phyloP scores from a whole-genome alignment of 1,140 invertebrate genomes.

The Protaetia brevitarsis region DNA sequence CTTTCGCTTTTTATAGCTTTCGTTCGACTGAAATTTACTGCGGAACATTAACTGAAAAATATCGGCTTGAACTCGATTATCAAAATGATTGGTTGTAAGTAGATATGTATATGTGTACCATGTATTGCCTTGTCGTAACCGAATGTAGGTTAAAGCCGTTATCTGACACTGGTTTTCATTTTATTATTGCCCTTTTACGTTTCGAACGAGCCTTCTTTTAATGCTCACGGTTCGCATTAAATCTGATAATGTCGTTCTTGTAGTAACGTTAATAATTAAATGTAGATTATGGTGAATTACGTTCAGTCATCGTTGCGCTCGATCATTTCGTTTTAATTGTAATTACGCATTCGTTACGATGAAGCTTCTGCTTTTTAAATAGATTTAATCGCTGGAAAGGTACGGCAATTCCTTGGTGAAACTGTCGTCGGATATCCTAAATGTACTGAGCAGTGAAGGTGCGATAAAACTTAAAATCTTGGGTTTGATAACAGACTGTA shows the following conservation, averaged over 20 bases:
- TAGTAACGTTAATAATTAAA: slow-evolving; percentile 10
- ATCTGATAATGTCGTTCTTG: slow-evolving; percentile 5
- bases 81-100: slow-evolving; percentile 14
- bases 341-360: neutral
- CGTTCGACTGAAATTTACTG: neutral
- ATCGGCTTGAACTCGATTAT: neutral
- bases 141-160: slow-evolving; percentile 1
- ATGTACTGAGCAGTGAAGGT: too few species aligned
- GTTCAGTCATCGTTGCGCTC: neutral
- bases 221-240: neutral
- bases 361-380: neutral
- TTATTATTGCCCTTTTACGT: slow-evolving; percentile 15
- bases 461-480: too few species aligned
- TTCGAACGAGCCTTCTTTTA: slow-evolving; percentile 6
- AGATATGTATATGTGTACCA: neutral
- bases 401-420: too few species aligned
- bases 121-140: neutral
- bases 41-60: neutral
- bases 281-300: slow-evolving; percentile 14
- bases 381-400: neutral
- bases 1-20: neutral
- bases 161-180: slow-evolving; percentile 6
- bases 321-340: slow-evolving; percentile 17
- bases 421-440: too few species aligned
- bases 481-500: too few species aligned